These are phyloP conservation scores for Lacerta viridis DNA, from an alignment of 2,797 vertebrate genomes.

Conservation along the genomic window DNA sequence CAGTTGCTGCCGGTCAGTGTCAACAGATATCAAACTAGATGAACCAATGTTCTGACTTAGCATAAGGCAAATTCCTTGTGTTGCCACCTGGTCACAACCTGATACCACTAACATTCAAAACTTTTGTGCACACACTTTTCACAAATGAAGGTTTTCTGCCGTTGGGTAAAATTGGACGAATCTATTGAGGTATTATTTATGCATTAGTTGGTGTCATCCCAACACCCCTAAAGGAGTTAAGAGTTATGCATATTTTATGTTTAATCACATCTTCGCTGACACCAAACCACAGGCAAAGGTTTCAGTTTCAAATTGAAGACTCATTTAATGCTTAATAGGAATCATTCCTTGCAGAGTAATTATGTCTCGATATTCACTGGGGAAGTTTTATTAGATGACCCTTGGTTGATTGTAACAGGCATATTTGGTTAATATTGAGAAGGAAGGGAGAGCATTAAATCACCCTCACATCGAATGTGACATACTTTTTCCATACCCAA, in stretches of 20 bases:
- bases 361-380: constrained; percentile 57
- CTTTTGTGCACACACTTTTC: rapidly evolving
- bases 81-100: not conserved
- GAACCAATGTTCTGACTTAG: too few species aligned
- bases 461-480: rapidly evolving
- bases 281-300: constrained; percentile 69
- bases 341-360: constrained; percentile 67
- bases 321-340: constrained; percentile 73
- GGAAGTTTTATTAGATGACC: constrained; percentile 11
- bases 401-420: not conserved
- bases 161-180: constrained; percentile 36
- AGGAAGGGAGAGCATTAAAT: not conserved
- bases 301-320: constrained; percentile 75
- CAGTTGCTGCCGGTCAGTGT: too few species aligned
- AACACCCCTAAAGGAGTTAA: constrained; percentile 65
- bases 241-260: constrained; percentile 75
- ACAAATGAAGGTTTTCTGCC: not conserved
- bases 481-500: not conserved
- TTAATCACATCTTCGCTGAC: constrained; percentile 74
- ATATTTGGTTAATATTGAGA: constrained; percentile 12
- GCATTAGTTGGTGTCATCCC: constrained; percentile 55
- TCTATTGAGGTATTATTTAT: constrained; percentile 61
- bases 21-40: too few species aligned
- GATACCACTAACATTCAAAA: not conserved
- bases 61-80: not conserved